These are phyloP conservation scores for Sorex fumeus DNA, from an alignment of 2,113 vertebrate genomes.

Conservation along the genomic window DNA sequence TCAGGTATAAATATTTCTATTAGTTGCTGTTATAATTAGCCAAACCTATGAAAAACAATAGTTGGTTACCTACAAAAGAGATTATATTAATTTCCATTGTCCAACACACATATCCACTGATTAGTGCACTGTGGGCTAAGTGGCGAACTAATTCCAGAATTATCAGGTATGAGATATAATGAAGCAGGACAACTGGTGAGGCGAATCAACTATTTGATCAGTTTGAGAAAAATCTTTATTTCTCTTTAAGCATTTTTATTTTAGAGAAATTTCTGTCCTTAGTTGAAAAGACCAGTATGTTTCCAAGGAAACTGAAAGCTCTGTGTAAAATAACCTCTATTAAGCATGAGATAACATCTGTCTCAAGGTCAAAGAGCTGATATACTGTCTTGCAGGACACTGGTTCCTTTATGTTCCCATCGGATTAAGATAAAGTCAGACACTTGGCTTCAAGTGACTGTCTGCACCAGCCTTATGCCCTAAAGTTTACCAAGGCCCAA, in stretches of 20 bases:
- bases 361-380: constrained; percentile 69
- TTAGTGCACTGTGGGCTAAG: constrained; percentile 3
- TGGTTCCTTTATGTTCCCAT: constrained; percentile 62
- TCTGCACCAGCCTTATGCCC: background rate
- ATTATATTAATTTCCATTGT: background rate
- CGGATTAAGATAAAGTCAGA: constrained; percentile 68
- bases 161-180: background rate
- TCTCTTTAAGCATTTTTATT: constrained; percentile 40
- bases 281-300: background rate
- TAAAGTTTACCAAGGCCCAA: background rate
- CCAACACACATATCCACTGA: background rate
- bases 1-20: constrained; percentile 4
- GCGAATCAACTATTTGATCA: background rate
- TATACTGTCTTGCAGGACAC: constrained; percentile 42
- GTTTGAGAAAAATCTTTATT: background rate
- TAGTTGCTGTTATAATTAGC: background rate
- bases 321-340: constrained; percentile 59
- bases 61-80: background rate
- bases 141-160: background rate
- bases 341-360: constrained; percentile 57
- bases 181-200: background rate
- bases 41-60: constrained; percentile 13
- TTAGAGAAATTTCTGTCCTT: constrained; percentile 47
- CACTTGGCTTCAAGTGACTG: constrained; percentile 5
- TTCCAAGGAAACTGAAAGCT: constrained; percentile 34